Percentiles rank a stretch among this genome's conserved stretches.
Conservation (phyloP, 2,888 invertebrate species). For the Coelopa pilipes region DNA sequence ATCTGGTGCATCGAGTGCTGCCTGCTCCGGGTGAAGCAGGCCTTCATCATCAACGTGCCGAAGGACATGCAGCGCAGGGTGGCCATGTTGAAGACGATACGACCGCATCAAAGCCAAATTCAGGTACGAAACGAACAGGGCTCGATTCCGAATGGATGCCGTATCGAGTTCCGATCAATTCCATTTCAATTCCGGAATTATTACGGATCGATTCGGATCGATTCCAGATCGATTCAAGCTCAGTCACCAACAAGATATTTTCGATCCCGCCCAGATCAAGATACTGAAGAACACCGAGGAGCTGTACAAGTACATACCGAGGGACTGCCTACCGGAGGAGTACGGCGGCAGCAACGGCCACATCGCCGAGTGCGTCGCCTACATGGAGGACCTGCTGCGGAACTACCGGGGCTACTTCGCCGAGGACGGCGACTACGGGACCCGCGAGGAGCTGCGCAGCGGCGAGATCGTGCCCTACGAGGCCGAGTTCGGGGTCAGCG, state of each 20-base stretch:
- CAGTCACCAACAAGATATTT: no score
- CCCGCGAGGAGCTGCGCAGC: slow-evolving; percentile 53
- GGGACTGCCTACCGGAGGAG: slow-evolving; percentile 56
- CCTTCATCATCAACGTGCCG: slow-evolving; percentile 56
- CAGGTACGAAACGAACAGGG: slow-evolving; percentile 46
- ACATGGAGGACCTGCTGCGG: slow-evolving; percentile 58
- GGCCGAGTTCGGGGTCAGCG: slow-evolving; percentile 57
- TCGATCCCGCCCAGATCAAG: slow-evolving; percentile 46
- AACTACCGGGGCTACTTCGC: slow-evolving; percentile 57
- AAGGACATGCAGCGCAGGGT: slow-evolving; percentile 54
- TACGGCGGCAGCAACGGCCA: slow-evolving; percentile 59
- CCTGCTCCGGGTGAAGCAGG: slow-evolving; percentile 53
- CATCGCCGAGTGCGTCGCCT: slow-evolving; percentile 53
- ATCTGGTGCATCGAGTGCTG: slow-evolving; percentile 54
- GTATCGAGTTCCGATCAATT: no score
- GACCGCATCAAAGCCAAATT: slow-evolving; percentile 50
- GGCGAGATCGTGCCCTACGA: slow-evolving; percentile 53
- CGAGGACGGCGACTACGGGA: slow-evolving; percentile 55
- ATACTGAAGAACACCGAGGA: slow-evolving; percentile 53
- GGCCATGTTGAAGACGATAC: slow-evolving; percentile 49
- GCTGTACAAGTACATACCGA: slow-evolving; percentile 54
- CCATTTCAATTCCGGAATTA: no score
- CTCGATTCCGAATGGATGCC: no score
- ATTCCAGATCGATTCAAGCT: no score
- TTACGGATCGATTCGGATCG: no score